A percentile compares a stretch with the other conserved stretches of the same genome.
phyloP scores from a whole-genome alignment of 2,113 vertebrate species.

The Crotophaga sulcirostris region DNA sequence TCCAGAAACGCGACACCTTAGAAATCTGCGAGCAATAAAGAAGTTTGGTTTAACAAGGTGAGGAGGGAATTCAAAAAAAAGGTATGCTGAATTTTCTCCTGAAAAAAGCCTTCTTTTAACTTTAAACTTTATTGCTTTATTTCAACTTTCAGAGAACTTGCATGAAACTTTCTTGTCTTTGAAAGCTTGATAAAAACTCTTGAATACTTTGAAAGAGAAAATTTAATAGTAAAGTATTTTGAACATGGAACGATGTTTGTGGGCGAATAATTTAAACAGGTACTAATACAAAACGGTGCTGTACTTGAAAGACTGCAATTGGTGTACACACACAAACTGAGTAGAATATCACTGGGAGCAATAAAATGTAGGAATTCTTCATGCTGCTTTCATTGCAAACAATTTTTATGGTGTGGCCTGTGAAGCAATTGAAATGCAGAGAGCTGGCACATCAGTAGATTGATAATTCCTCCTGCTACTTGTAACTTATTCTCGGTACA shows the following conservation, averaged over 20 bases:
- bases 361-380: slow-evolving; percentile 44
- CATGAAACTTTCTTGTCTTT: slow-evolving; percentile 29
- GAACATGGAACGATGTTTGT: background rate
- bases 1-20: background rate
- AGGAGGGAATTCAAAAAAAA: slow-evolving; percentile 16
- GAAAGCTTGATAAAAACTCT: slow-evolving; percentile 17
- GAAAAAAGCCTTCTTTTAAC: background rate
- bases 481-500: slow-evolving; percentile 57
- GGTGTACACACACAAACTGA: background rate
- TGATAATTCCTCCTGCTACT: slow-evolving; percentile 64
- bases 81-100: background rate
- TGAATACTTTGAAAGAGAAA: slow-evolving; percentile 47
- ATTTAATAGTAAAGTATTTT: slow-evolving; percentile 38
- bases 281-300: background rate
- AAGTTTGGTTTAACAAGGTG: background rate
- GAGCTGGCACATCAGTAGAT: slow-evolving; percentile 63
- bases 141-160: background rate
- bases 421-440: slow-evolving; percentile 64
- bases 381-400: slow-evolving; percentile 51
- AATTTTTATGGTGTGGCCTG: slow-evolving; percentile 44
- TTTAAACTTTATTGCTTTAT: slow-evolving; percentile 26
- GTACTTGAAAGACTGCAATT: slow-evolving; percentile 50
- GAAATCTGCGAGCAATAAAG: background rate
- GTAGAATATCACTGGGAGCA: slow-evolving; percentile 46
- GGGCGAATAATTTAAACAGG: slow-evolving; percentile 32